Evolutionary conservation across 1,140 invertebrate species (phyloP), one percentile per base, ranked within the genome.

Genomic region (Macrobrachium rosenbergii): DNA sequence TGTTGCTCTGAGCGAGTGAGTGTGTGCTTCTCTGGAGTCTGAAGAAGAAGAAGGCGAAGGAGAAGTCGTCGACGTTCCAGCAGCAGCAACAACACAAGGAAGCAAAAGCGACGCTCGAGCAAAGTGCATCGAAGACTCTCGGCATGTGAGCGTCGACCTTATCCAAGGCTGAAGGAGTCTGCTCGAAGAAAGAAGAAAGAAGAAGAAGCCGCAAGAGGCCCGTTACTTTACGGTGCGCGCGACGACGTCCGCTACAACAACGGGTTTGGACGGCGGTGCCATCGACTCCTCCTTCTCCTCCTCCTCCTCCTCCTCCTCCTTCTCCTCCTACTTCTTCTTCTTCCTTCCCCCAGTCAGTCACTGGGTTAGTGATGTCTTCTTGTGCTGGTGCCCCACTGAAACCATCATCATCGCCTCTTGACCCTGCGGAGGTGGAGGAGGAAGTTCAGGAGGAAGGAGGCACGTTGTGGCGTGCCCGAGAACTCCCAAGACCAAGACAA

Each of bases 161-260:
- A 69, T 23, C 84, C 84, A 87, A 87, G 84, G 84, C 84, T 87
- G 84, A 52, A 87, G 84, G 80, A 37, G 28, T 37, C 28, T 37
- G 28, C 28, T 37, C 28, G 3, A 58, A 52, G 84, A 77, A 59
- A 87, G 84, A 81, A 81, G 84, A 37, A 52, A 52, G 52, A 52
- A 52, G 52, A 52, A 52, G 52, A 52, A 52, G 52, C 52, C 84
- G 84, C 78, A 78, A 58, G 67, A 28, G 79, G 84, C 37, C 84
- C 84, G 84, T 87, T 87, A 87, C 84, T 63, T 87, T 87, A 87
- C 84, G 84, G 84, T 87, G 84, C 64, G 28, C 28, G 28, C 28
- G 28, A 37, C 28, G 28, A 81, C 37, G 60, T 78, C 84, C 21
- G 84, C 84, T 79, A 87, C 84, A 81, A 76, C 84, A 81, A 76